Evolutionary conservation across 92 coral and sea anemone species (phyloP), one percentile per base, ranked within the genome.

Genomic region (Pocillopora grandis): DNA sequence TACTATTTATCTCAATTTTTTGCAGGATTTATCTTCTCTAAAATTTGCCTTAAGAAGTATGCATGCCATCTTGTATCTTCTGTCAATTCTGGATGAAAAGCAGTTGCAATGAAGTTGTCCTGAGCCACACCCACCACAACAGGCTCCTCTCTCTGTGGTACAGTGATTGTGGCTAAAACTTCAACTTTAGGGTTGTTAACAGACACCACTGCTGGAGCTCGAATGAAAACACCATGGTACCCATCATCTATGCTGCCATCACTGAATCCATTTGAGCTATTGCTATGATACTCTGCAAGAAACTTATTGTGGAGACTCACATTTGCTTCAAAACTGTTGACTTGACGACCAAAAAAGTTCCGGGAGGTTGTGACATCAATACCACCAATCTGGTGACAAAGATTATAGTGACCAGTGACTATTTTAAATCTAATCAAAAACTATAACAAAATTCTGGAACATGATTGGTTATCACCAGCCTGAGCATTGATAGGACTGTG

Each of bases 41-140:
- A 48, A 64, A 94, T 81, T 82, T 90, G 80, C 6, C 78, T 87
- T 64, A 96, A 82, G 76, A 96, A 96, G 75, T 89, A 92, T 9
- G 90, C 92, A 91, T 96, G 99, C 98, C 98, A 96, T 55, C 95
- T 89, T 5, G 90, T 80, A 66, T 96, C 98, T 12, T 96, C 99
- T 68, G 99, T 96, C 66, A 96, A 83, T 73, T 96, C 99, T 27
- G 99, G 99, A 77, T 96, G 99, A 84, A 96, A 96, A 42, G 99
- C 99, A 68, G 98, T 91, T 21, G 88, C 98, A 72, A 96, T 94
- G 48, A 95, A 67, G 77, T 96, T 92, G 16, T 86, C 88, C 69
- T 96, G 98, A 33, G 88, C 87, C 31, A 96, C 99, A 2, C 93
- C 99, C 10, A 96, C 99, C 88, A 96, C 84, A n/a, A 96, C 98